Percentiles rank a stretch among this genome's conserved stretches.
These are phyloP conservation scores for Scytalopus superciliaris DNA, from an alignment of 2,113 vertebrate species.

Conservation along the genomic window DNA sequence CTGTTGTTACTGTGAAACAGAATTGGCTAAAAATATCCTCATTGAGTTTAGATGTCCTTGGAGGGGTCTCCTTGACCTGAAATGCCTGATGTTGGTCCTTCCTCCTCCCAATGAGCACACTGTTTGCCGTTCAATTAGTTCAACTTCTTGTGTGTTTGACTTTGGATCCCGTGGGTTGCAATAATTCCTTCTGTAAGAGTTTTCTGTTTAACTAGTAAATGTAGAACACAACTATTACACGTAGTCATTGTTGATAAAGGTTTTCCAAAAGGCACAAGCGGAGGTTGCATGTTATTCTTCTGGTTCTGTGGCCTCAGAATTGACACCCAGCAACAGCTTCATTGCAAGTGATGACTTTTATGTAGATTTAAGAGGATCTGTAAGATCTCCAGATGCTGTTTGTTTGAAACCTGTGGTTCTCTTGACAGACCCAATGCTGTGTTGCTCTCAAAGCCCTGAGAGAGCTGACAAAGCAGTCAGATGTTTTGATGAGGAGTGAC, in stretches of 20 bases:
- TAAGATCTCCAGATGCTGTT: neutral
- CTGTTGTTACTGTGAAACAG: neutral
- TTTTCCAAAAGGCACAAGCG: neutral
- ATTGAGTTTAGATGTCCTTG: neutral
- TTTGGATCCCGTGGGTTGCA: neutral
- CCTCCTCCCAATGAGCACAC: neutral
- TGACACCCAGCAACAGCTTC: neutral
- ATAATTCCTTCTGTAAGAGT: neutral
- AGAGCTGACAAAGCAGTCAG: neutral
- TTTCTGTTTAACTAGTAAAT: neutral
- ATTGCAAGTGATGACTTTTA: neutral
- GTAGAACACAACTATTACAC: neutral
- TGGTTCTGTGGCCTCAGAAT: neutral
- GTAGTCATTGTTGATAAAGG: fast-evolving
- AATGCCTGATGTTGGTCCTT: neutral
- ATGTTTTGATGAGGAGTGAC: neutral
- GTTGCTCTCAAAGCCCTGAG: neutral
- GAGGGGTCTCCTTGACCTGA: neutral
- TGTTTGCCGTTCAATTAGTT: neutral
- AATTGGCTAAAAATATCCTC: neutral
- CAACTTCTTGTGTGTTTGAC: neutral
- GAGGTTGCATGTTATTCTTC: neutral
- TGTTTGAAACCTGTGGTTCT: neutral
- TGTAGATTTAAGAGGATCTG: neutral
- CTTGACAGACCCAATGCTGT: neutral